phyloP scores from a whole-genome alignment of 2,797 vertebrate genomes.

The Poeciliopsis turneri region DNA sequence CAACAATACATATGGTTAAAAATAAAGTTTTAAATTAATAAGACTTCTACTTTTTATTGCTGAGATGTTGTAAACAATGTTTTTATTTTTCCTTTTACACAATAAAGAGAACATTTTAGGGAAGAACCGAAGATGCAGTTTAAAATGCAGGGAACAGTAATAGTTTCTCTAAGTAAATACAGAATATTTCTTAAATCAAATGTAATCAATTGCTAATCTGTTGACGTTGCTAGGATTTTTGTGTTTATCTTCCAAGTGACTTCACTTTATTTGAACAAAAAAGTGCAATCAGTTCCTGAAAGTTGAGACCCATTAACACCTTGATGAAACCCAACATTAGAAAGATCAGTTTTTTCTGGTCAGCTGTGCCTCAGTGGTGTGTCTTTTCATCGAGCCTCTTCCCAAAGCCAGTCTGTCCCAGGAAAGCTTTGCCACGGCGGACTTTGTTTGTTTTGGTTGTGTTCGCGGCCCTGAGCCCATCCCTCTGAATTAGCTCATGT shows the following conservation, averaged over 20 bases:
- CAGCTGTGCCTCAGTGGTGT: not conserved
- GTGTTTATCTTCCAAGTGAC: not conserved
- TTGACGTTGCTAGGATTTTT: no score
- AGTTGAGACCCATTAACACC: not conserved
- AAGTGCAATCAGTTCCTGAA: not conserved
- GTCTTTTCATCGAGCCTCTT: not conserved
- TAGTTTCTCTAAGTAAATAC: not conserved
- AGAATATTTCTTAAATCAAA: not conserved
- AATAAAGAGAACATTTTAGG: not conserved
- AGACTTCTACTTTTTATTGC: no score
- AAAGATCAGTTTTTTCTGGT: not conserved
- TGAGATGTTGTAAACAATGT: no score
- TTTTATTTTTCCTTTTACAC: not conserved
- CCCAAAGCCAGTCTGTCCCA: not conserved
- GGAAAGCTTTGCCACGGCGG: not conserved
- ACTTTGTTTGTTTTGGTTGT: slow-evolving; percentile 4
- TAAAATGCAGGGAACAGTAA: not conserved
- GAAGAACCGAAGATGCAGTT: not conserved
- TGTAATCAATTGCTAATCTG: not conserved
- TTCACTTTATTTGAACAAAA: not conserved
- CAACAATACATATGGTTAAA: no score
- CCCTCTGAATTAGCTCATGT: slow-evolving; percentile 45
- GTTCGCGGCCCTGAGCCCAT: slow-evolving; percentile 1
- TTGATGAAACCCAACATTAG: not conserved
- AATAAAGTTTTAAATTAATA: no score